Percentiles rank a stretch among this genome's conserved stretches.
Evolutionary conservation across 2,888 invertebrate species (phyloP).

Genomic region (Ramazzottius varieornatus): DNA sequence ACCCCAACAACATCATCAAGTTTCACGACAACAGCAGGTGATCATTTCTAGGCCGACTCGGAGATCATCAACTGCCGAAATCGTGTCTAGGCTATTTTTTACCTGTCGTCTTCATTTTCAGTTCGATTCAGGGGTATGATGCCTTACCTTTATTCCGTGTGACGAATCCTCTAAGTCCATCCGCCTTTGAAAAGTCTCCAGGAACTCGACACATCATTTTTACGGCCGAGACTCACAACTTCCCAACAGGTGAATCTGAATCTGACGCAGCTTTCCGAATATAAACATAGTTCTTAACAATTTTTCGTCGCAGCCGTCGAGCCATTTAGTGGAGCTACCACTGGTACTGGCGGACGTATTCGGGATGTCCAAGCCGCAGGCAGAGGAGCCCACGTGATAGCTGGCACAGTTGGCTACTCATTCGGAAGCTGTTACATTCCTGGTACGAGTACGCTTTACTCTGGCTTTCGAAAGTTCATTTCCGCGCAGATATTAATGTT

Average conservation of each 20-base stretch:
- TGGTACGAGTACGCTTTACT: too few relatives aligned
- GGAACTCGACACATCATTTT: slow-evolving; percentile 64
- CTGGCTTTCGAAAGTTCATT: slow-evolving; percentile 5
- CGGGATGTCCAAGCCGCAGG: slow-evolving; percentile 85
- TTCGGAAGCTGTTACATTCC: slow-evolving; percentile 75
- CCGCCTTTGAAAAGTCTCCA: slow-evolving; percentile 29
- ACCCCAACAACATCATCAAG: slow-evolving; percentile 78
- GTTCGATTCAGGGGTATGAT: slow-evolving; percentile 58
- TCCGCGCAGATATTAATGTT: neutral
- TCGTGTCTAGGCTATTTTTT: slow-evolving; percentile 4
- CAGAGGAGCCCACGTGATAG: slow-evolving; percentile 69
- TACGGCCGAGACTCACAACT: slow-evolving; percentile 95
- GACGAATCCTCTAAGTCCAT: slow-evolving; percentile 35
- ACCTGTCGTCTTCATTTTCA: slow-evolving; percentile 20
- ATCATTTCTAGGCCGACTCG: neutral
- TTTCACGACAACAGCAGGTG: slow-evolving; percentile 88
- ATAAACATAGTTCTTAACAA: neutral
- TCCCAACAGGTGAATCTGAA: slow-evolving; percentile 41
- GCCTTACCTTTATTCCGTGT: slow-evolving; percentile 45
- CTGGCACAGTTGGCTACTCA: slow-evolving; percentile 83
- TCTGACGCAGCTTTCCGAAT: neutral
- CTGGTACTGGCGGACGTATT: slow-evolving; percentile 83
- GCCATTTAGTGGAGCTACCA: slow-evolving; percentile 89
- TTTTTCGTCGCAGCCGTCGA: slow-evolving; percentile 47
- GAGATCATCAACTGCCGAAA: neutral